Evolutionary conservation across 2,888 invertebrate genomes (phyloP), one percentile per base, ranked within the genome.

Genomic region (Pseudococcus viburni): DNA sequence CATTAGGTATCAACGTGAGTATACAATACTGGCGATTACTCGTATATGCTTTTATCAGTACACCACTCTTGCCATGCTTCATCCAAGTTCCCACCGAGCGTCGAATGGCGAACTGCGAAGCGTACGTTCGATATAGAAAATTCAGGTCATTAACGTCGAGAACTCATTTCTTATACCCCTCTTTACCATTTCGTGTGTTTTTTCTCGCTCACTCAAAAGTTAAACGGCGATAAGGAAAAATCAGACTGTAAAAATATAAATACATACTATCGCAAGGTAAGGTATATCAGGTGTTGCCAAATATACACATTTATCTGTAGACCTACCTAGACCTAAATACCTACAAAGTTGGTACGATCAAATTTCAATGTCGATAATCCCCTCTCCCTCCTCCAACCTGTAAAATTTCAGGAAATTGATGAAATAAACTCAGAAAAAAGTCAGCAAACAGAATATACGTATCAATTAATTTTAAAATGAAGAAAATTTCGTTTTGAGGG

Each of bases 51-150:
- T 64, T 64, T 64, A 64, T 64, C 22, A 22, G 22, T 11, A 64
- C 22, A 64, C 22, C 64, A 15, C 64, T 19, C 64, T 64, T 64
- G 55, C 55, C 17, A 55, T 55, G 55, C n/a, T n/a, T 55, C 55
- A 55, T 55, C 55, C 5, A 55, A 55, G 55, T 55, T 55, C 55
- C 6, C 51, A 51, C 51, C 51, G 4, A n/a, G n/a, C n/a, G n/a
- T n/a, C n/a, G n/a, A 15, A 51, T n/a, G n/a, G 5, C 48, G n/a
- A n/a, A 55, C 55, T 42, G 5, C 8, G 3, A n/a, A 17, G 5
- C 55, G 42, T 42, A 55, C n/a, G 55, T 55, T 55, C n/a, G n/a
- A 55, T n/a, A n/a, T n/a, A n/a, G n/a, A 55, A 73, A 73, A 73
- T 73, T 73, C 33, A 33, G 73, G 73, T 73, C 73, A 73, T 73